These are phyloP conservation scores for Sebastolobus alascanus DNA, from an alignment of 2,797 vertebrate genomes.

Conservation along the genomic window DNA sequence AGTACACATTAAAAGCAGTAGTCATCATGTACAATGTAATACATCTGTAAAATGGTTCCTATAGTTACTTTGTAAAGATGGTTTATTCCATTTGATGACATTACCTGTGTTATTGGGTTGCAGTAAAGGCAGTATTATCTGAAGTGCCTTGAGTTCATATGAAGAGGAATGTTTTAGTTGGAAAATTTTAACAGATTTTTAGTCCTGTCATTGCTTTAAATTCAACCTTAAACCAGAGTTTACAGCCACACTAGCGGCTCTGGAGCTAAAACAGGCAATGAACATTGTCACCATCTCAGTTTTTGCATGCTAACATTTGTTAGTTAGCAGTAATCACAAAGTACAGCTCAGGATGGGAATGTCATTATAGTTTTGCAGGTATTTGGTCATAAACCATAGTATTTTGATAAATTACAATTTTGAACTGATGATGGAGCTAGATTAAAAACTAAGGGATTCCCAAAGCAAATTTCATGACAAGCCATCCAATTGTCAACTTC, in stretches of 20 bases:
- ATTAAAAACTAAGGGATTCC: neutral
- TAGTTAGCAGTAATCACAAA: neutral
- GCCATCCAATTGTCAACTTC: neutral
- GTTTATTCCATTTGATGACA: neutral
- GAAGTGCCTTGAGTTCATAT: neutral
- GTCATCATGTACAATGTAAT: neutral
- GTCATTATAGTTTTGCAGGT: neutral
- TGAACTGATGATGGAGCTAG: fast-evolving
- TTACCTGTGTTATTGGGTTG: neutral
- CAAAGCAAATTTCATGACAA: neutral
- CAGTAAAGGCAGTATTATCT: neutral
- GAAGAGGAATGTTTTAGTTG: neutral
- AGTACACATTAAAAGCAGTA: slow-evolving; percentile 1
- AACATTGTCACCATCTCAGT: no score
- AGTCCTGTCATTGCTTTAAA: no score
- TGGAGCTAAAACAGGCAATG: no score
- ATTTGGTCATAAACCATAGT: neutral
- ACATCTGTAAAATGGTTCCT: neutral
- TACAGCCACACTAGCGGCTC: no score
- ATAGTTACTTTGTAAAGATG: neutral
- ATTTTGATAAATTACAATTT: neutral
- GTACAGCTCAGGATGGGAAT: neutral
- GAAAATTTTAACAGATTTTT: no score
- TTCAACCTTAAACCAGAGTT: no score
- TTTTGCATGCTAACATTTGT: neutral